A percentile compares a stretch with the other conserved stretches of the same genome.
These are phyloP conservation scores for Limnephilus marmoratus DNA, from an alignment of 2,888 invertebrate genomes.

Conservation along the genomic window DNA sequence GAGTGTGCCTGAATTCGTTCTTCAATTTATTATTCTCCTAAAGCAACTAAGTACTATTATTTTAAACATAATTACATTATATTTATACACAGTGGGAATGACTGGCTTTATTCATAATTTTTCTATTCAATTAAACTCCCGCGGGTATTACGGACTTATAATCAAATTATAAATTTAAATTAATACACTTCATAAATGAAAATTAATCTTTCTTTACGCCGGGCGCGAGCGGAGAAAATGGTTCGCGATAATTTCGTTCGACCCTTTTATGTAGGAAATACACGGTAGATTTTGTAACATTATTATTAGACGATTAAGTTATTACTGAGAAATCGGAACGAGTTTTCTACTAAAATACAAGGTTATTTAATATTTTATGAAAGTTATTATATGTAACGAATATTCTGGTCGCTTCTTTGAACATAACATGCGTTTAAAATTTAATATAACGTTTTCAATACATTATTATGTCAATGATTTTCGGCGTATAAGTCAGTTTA, in stretches of 20 bases:
- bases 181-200: slow-evolving; percentile 44
- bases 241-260: slow-evolving; percentile 21
- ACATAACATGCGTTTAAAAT: not conserved
- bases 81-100: not conserved
- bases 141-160: slow-evolving; percentile 32
- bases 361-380: not conserved
- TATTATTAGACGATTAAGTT: slow-evolving; percentile 5
- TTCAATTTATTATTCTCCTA: no score
- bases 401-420: not conserved
- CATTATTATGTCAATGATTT: no score
- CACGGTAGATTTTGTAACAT: slow-evolving; percentile 25
- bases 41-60: not conserved
- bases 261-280: slow-evolving; percentile 28
- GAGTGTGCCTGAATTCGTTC: no score
- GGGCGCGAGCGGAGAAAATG: slow-evolving; percentile 37
- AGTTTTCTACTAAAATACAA: not conserved
- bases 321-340: not conserved
- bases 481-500: no score
- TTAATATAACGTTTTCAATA: no score
- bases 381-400: not conserved
- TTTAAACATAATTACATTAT: not conserved
- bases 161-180: slow-evolving; percentile 41
- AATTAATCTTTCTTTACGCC: slow-evolving; percentile 46
- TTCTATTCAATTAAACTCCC: slow-evolving; percentile 3
- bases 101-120: not conserved